These are phyloP conservation scores for Rhinichthys osculus DNA, from an alignment of 2,797 vertebrate genomes.

Conservation along the genomic window DNA sequence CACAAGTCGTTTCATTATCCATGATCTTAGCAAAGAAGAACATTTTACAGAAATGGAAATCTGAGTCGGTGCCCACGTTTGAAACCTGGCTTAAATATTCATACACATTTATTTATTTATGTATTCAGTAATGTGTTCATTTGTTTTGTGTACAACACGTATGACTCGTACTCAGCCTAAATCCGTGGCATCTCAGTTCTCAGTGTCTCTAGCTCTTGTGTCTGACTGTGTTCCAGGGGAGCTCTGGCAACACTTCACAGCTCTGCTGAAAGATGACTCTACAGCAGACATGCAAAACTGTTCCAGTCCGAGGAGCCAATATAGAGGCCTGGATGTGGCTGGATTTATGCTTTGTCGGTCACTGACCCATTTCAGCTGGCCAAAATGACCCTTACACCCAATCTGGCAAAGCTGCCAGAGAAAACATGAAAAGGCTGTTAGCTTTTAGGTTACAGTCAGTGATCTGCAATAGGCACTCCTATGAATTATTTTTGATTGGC, in stretches of 20 bases:
- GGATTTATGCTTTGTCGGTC: neutral
- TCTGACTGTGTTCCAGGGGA: constrained; percentile 32
- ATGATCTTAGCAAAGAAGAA: neutral
- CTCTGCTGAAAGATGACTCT: constrained; percentile 61
- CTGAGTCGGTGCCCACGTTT: neutral
- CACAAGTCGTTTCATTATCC: neutral
- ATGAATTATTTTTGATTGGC: neutral
- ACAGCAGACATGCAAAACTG: constrained; percentile 67
- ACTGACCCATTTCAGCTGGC: neutral
- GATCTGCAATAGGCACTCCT: neutral
- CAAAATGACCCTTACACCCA: neutral
- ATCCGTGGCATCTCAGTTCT: neutral
- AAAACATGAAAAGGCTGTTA: constrained; percentile 26
- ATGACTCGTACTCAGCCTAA: too few relatives aligned
- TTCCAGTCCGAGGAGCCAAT: neutral
- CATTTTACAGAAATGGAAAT: neutral
- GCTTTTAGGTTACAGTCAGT: neutral
- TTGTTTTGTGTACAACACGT: too few relatives aligned
- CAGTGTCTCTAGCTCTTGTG: neutral
- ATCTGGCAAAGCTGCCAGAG: neutral
- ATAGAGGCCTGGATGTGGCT: neutral
- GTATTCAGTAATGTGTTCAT: too few relatives aligned
- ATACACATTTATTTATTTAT: too few relatives aligned
- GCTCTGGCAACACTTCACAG: constrained; percentile 63
- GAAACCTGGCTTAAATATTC: neutral